Evolutionary conservation across 2,888 invertebrate species (phyloP), one percentile per base, ranked within the genome.

Genomic region (Epiblema foenella): DNA sequence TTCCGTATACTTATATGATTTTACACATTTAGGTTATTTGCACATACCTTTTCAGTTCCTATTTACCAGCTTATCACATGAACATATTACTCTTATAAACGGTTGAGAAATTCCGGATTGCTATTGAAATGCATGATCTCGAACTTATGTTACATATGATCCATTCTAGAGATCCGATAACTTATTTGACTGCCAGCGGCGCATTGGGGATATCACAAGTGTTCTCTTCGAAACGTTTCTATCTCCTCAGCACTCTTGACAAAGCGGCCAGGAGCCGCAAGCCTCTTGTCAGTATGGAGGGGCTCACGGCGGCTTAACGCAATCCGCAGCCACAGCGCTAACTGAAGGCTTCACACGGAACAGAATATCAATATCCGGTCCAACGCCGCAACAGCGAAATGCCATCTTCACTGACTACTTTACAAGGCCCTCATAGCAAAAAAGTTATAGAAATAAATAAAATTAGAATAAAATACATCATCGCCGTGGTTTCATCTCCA

Each of bases 181-280:
- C 70, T 54, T 65, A 59, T 64, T 69, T 69, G 69, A 59, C 65
- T 54, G 72, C 75, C 75, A 77, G 79, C 79, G 81, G 76, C 77
- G 77, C 76, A 79, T 83, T 81, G 78, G 81, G 81, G 83, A 84
- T 85, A 85, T 86, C 77, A 75, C 82, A 82, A 87, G 85, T 80
- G 81, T 82, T 83, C 85, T 87, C 80, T 80, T 82, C 78, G 84
- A 87, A 82, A 82, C 83, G 84, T 85, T 85, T 81, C 79, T 80
- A 75, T 81, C 82, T 81, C 83, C 83, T 83, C 81, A 78, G 83
- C 81, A 80, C 84, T 84, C 77, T 75, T 84, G 84, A 86, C 83
- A 85, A 85, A 85, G 84, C 82, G 82, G 87, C 86, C 85, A 85
- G 85, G 86, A 88, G 85, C 85, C 86, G 79, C 85, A 85, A 87